These are phyloP conservation scores for Thunnus albacares DNA, from an alignment of 2,797 vertebrate species.

Conservation along the genomic window DNA sequence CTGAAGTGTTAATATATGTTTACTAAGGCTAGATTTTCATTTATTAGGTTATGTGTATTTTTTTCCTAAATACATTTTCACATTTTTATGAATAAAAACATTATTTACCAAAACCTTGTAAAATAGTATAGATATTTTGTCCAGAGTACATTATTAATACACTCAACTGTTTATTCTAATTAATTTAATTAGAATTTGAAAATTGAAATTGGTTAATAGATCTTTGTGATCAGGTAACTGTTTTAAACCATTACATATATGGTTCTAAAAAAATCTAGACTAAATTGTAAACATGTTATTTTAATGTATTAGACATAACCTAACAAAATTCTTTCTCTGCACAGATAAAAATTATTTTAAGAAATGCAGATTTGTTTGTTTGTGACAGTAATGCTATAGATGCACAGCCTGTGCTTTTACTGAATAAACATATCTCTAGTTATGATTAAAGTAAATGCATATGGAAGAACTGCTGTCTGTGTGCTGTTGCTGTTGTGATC, in stretches of 20 bases:
- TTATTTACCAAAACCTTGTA: background rate
- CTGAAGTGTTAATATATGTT: slow-evolving; percentile 8
- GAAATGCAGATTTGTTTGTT: slow-evolving; percentile 23
- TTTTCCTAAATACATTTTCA: background rate
- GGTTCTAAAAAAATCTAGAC: background rate
- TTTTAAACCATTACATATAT: slow-evolving; percentile 10
- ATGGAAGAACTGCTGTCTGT: background rate
- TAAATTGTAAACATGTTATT: slow-evolving; percentile 24
- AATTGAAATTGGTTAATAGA: slow-evolving; percentile 17
- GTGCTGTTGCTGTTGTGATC: slow-evolving; percentile 32
- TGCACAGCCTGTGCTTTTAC: slow-evolving; percentile 1
- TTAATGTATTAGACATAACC: slow-evolving; percentile 12
- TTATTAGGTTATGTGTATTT: background rate
- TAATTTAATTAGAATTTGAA: slow-evolving; percentile 8
- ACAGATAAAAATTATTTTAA: slow-evolving; percentile 14
- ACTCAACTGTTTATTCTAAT: slow-evolving; percentile 17
- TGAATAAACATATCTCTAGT: slow-evolving; percentile 6
- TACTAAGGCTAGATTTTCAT: background rate
- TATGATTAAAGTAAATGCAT: background rate
- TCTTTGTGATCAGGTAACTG: background rate
- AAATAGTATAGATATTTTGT: background rate
- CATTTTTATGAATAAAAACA: slow-evolving; percentile 15
- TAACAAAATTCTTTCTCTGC: slow-evolving; percentile 21
- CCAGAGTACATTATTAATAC: slow-evolving; percentile 8
- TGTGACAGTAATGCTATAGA: background rate